Evolutionary conservation across 2,113 vertebrate species (phyloP).

Genomic region (Vulpes vulpes): DNA sequence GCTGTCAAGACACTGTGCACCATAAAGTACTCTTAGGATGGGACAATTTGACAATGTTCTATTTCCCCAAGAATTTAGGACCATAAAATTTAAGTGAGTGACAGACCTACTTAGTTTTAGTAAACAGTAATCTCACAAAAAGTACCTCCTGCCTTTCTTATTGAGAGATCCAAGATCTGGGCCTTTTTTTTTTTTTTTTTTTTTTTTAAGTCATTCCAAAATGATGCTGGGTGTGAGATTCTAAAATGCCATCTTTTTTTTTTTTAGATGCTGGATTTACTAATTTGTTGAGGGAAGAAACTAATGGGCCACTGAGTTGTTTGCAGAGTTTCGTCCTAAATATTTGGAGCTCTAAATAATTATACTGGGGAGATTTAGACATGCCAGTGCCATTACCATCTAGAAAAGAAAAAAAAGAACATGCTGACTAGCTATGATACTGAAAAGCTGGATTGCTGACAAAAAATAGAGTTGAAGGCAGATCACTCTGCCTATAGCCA

Average conservation of each 20-base stretch:
- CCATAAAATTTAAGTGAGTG: neutral
- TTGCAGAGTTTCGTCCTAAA: neutral
- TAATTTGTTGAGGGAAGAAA: neutral
- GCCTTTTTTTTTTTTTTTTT: neutral
- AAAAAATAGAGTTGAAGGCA: neutral
- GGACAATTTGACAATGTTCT: neutral
- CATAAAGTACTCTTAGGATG: neutral
- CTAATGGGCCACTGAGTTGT: neutral
- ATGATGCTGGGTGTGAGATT: neutral
- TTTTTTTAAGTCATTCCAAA: neutral
- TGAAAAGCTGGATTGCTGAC: neutral
- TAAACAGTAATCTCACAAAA: neutral
- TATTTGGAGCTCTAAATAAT: neutral
- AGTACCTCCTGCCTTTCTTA: neutral
- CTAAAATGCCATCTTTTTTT: neutral
- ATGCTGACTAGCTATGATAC: neutral
- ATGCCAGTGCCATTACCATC: neutral
- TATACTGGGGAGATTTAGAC: neutral
- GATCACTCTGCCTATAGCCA: neutral
- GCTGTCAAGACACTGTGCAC: neutral
- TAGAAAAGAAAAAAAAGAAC: neutral
- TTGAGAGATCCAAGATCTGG: neutral
- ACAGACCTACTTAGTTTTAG: neutral
- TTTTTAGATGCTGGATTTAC: neutral
- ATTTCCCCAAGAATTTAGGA: conserved; percentile 15